A percentile compares a stretch with the other conserved stretches of the same genome.
Evolutionary conservation across 2,888 invertebrate species (phyloP).

Genomic region (Megastigmus dorsalis): DNA sequence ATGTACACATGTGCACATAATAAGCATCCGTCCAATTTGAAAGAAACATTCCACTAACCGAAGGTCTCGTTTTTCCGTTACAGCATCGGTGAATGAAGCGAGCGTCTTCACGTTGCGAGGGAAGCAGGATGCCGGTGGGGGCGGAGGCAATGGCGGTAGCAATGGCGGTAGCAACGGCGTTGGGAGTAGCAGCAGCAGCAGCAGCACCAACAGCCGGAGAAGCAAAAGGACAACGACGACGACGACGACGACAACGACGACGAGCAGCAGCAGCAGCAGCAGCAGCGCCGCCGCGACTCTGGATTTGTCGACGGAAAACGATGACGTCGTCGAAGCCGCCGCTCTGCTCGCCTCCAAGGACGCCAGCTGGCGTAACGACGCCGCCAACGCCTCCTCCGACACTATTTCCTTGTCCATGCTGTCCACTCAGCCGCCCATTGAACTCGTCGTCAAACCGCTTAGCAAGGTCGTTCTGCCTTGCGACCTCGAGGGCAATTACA

Average conservation of each 20-base stretch:
- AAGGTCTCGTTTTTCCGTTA: no score
- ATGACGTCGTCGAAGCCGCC: slow-evolving; percentile 61
- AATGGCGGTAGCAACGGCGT: no score
- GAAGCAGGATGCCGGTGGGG: slow-evolving; percentile 67
- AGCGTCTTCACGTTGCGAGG: slow-evolving; percentile 69
- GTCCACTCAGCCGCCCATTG: slow-evolving; percentile 64
- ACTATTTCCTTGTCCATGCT: slow-evolving; percentile 58
- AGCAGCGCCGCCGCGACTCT: neutral
- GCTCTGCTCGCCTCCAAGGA: slow-evolving; percentile 70
- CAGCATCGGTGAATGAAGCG: slow-evolving; percentile 71
- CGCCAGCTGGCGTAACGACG: slow-evolving; percentile 67
- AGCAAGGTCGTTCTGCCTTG: slow-evolving; percentile 71
- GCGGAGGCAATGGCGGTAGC: no score
- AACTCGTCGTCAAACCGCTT: slow-evolving; percentile 70
- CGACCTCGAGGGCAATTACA: slow-evolving; percentile 71
- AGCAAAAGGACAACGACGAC: slow-evolving; percentile 34
- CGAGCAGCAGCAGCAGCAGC: neutral
- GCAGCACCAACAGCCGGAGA: no score
- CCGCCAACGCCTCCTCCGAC: slow-evolving; percentile 60
- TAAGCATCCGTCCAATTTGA: no score
- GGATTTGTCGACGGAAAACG: neutral
- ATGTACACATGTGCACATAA: no score
- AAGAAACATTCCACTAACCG: no score
- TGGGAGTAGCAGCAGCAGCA: no score
- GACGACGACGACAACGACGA: slow-evolving; percentile 3